A percentile compares a stretch with the other conserved stretches of the same genome.
Evolutionary conservation across 2,888 invertebrate genomes (phyloP).

Genomic region (Serrognathus titanus): DNA sequence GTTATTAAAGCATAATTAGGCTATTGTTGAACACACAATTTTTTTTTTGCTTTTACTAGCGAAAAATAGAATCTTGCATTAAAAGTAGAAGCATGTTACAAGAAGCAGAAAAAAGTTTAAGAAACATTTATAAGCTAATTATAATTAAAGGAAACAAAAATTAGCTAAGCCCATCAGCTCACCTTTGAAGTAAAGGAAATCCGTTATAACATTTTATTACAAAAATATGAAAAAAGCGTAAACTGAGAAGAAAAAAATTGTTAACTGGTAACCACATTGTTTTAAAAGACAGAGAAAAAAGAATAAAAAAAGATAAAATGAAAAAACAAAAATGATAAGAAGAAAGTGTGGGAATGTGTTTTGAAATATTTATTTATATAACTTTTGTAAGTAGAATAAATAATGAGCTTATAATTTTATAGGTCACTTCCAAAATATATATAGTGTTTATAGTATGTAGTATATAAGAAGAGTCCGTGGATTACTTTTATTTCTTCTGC

Average conservation of each 20-base stretch:
- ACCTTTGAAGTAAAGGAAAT: constrained; percentile 10
- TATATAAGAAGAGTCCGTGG: constrained; percentile 5
- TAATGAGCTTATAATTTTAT: constrained; percentile 12
- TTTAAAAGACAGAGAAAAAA: constrained; percentile 7
- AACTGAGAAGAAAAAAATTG: constrained; percentile 2
- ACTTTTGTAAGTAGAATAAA: constrained; percentile 16
- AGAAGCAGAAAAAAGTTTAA: constrained; percentile 6
- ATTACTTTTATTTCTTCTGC: constrained; percentile 45
- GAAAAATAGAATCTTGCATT: constrained; percentile 8
- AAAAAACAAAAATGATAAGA: constrained; percentile 5
- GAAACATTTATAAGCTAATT: background rate
- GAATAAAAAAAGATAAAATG: constrained; percentile 7
- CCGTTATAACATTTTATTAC: constrained; percentile 7
- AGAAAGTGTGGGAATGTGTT: constrained; percentile 9
- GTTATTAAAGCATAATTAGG: constrained; percentile 22
- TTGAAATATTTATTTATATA: constrained; percentile 16
- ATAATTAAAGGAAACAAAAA: constrained; percentile 6
- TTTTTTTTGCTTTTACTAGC: background rate
- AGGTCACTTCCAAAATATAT: constrained; percentile 5
- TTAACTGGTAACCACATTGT: background rate
- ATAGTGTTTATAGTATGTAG: constrained; percentile 1
- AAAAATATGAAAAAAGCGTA: constrained; percentile 9
- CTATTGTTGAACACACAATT: constrained; percentile 2
- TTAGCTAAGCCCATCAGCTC: constrained; percentile 16
- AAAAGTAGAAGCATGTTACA: constrained; percentile 2